phyloP scores from a whole-genome alignment of 1,140 invertebrate genomes.

The Asbolus verrucosus region DNA sequence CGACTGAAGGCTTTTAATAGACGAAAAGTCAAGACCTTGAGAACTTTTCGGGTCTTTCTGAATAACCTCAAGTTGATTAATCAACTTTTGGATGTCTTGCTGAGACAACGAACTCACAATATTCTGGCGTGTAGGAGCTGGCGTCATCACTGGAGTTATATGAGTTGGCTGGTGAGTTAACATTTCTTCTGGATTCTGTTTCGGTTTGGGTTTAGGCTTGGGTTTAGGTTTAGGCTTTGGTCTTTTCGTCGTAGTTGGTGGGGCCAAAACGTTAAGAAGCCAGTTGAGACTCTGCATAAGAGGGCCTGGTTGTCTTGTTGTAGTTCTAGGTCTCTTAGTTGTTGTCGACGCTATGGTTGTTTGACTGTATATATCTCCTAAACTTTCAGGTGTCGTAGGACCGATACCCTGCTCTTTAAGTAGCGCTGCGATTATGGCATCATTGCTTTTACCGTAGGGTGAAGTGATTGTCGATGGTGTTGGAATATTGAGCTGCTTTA shows the following conservation, averaged over 20 bases:
- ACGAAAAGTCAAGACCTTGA: constrained; percentile 57
- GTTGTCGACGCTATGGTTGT: constrained; percentile 50
- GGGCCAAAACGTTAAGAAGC: constrained; percentile 59
- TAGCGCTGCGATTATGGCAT: constrained; percentile 74
- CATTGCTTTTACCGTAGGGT: constrained; percentile 71
- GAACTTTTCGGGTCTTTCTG: constrained; percentile 60
- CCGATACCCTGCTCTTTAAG: constrained; percentile 77
- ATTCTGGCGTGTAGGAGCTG: constrained; percentile 51
- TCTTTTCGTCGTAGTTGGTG: constrained; percentile 52
- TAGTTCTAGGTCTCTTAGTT: constrained; percentile 47
- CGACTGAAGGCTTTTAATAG: constrained; percentile 58
- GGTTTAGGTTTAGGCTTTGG: constrained; percentile 44
- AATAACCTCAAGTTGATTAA: constrained; percentile 60
- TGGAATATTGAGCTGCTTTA: constrained; percentile 55
- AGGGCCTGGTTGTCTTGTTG: constrained; percentile 51
- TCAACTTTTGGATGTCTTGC: constrained; percentile 52
- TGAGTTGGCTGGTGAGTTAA: constrained; percentile 58
- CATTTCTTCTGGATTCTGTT: constrained; percentile 49
- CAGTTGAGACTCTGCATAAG: constrained; percentile 62
- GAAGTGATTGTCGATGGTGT: constrained; percentile 49
- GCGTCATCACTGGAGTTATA: constrained; percentile 57
- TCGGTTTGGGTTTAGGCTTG: constrained; percentile 41
- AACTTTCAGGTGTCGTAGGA: constrained; percentile 72
- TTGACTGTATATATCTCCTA: constrained; percentile 63
- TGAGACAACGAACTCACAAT: constrained; percentile 45